Percentiles rank a stretch among this genome's conserved stretches.
phyloP scores from a whole-genome alignment of 2,888 invertebrate species.

The Fragum sueziense region DNA sequence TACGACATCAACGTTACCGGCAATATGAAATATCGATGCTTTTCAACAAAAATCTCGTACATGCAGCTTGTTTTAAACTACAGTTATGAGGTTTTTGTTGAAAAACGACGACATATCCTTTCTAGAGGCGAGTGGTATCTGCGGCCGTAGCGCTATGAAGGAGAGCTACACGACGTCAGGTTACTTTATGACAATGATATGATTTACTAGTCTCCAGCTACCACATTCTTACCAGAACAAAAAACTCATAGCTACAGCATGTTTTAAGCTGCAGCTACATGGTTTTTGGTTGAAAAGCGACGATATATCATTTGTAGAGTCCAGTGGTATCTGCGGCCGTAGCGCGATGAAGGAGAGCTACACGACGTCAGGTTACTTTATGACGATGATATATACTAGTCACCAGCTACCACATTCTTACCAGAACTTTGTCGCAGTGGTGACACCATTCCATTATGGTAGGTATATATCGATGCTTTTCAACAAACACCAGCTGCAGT shows the following conservation, averaged over 20 bases:
- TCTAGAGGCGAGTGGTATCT: slow-evolving; percentile 27
- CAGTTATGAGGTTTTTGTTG: no score
- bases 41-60: no score
- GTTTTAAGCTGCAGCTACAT: no score
- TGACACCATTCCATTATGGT: slow-evolving; percentile 51
- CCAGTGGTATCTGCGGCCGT: slow-evolving; percentile 35
- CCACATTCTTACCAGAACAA: slow-evolving; percentile 7
- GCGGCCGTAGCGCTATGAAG: slow-evolving; percentile 14
- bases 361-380: slow-evolving; percentile 22
- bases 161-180: slow-evolving; percentile 24
- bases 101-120: no score
- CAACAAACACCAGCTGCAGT: no score
- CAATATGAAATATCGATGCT: no score
- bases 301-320: slow-evolving; percentile 15
- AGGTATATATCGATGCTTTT: neutral
- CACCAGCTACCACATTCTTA: neutral
- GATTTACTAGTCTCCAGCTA: neutral
- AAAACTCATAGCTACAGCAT: no score
- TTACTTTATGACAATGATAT: slow-evolving; percentile 34
- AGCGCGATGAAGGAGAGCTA: neutral
- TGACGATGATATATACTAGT: slow-evolving; percentile 31
- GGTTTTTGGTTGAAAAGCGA: no score
- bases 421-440: slow-evolving; percentile 42
- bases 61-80: no score
- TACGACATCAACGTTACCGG: no score